Evolutionary conservation across 2,888 invertebrate species (phyloP), one percentile per base, ranked within the genome.

Genomic region (Stenoptilia bipunctidactyla): DNA sequence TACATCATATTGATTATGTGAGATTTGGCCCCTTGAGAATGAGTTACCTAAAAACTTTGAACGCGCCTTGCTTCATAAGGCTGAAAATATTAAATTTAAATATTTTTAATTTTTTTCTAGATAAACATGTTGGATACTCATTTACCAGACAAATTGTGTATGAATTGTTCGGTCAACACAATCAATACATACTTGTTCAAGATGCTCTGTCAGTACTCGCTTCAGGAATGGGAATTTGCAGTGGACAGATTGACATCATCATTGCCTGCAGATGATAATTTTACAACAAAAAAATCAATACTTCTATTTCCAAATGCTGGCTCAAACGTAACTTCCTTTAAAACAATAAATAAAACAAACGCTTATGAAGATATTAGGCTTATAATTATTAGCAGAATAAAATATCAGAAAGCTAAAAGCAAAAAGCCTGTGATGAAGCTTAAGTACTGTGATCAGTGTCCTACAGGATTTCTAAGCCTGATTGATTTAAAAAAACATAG

Each of bases 91-190:
- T 3, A 8, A 20, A 20, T 5, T 5, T 27, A 39, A 35, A 38
- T 36, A 9, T 15, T 15, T 20, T 3, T 5, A 33, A 38, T 38
- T 38, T 41, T 48, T 39, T 66, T 64, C 1, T 56, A 77, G 74
- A 51, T 72, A 0, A 34, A 45, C 1, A 20, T 20, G 20, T 38
- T 45, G 14, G 76, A 76, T 38, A 45, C 52, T 0, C 47, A 45
- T 5, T 45, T 80, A 10, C 77, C 80, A 1, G 58, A 67, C 50
- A 56, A 61, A 0, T 38, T 80, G 1, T 80, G 80, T 38, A 42
- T 46, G 27, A 55, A 50, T 34, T 80, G 80, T 52, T 66, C 74
- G 1, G 57, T 50, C 14, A 53, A 56, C 38, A 51, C 63, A 8
- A 53, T 58, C 2, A 70, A 64, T 39, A 58, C 66, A 14, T 79